Evolutionary conservation across 2,888 invertebrate species (phyloP).

Genomic region (Patella ulyssiponensis): DNA sequence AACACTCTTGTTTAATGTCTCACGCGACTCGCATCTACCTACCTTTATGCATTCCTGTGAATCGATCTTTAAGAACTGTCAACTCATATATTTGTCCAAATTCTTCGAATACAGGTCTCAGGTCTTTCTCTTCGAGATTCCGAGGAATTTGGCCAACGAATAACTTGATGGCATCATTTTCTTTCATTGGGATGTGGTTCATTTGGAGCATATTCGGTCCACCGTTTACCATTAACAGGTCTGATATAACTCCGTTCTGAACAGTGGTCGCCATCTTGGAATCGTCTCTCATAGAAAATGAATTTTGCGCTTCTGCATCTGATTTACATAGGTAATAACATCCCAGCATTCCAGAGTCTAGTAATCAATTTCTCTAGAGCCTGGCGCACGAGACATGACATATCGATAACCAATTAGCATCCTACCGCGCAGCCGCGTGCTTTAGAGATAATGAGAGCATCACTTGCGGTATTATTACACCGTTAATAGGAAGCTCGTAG

Average conservation of each 20-base stretch:
- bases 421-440: conserved; percentile 5
- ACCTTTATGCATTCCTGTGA: conserved; percentile 97
- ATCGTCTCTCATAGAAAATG: conserved; percentile 23
- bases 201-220: conserved; percentile 22
- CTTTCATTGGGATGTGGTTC: conserved; percentile 72
- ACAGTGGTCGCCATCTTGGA: conserved; percentile 30
- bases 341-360: conserved; percentile 43
- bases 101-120: conserved; percentile 91
- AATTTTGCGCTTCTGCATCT: conserved; percentile 26
- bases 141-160: conserved; percentile 95
- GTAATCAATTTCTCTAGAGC: conserved; percentile 39
- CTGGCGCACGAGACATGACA: conserved; percentile 12
- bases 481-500: background rate
- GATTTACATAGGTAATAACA: conserved; percentile 44
- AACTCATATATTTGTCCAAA: conserved; percentile 95
- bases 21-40: conserved; percentile 55
- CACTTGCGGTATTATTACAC: background rate
- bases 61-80: conserved; percentile 93
- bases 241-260: conserved; percentile 28
- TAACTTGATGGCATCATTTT: conserved; percentile 81
- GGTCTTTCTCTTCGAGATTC: conserved; percentile 88
- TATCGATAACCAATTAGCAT: conserved; percentile 11
- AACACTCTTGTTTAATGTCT: background rate
- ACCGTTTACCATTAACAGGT: conserved; percentile 20
- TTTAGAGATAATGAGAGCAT: conserved; percentile 5